Percentiles rank a stretch among this genome's conserved stretches.
These are phyloP conservation scores for Harpagifer antarcticus DNA, from an alignment of 2,797 vertebrate genomes.

Conservation along the genomic window DNA sequence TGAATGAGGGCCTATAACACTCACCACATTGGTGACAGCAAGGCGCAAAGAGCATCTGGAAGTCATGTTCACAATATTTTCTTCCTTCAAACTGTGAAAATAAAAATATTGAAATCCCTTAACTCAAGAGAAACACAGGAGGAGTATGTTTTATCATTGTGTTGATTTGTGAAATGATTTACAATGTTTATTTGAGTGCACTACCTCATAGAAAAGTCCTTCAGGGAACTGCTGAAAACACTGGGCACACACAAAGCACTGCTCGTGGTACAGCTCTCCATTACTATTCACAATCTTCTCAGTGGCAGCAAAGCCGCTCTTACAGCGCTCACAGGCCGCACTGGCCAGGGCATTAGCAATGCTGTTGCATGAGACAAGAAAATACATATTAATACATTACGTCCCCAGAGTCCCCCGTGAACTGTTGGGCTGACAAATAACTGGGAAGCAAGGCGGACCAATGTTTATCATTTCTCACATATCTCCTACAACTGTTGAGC, in stretches of 20 bases:
- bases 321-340: slow-evolving; percentile 94
- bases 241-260: slow-evolving; percentile 98
- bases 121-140: background rate
- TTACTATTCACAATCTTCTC: slow-evolving; percentile 99
- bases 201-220: slow-evolving; percentile 98
- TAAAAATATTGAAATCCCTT: background rate
- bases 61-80: slow-evolving; percentile 99
- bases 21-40: slow-evolving; percentile 99
- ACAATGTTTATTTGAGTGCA: background rate
- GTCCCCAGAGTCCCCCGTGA: background rate
- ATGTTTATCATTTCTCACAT: slow-evolving; percentile 56
- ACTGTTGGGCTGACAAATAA: slow-evolving; percentile 28
- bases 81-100: slow-evolving; percentile 93
- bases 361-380: slow-evolving; percentile 82
- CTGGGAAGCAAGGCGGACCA: slow-evolving; percentile 13
- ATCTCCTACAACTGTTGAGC: slow-evolving; percentile 25
- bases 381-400: slow-evolving; percentile 21
- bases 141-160: background rate
- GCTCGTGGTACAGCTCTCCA: slow-evolving; percentile 96
- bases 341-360: slow-evolving; percentile 97
- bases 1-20: slow-evolving; percentile 49
- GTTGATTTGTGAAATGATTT: background rate
- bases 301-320: slow-evolving; percentile 90
- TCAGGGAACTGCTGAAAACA: slow-evolving; percentile 98
- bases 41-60: slow-evolving; percentile 99